Evolutionary conservation across 2,113 vertebrate species (phyloP), one percentile per base, ranked within the genome.

Genomic region (Coregonus clupeaformis): DNA sequence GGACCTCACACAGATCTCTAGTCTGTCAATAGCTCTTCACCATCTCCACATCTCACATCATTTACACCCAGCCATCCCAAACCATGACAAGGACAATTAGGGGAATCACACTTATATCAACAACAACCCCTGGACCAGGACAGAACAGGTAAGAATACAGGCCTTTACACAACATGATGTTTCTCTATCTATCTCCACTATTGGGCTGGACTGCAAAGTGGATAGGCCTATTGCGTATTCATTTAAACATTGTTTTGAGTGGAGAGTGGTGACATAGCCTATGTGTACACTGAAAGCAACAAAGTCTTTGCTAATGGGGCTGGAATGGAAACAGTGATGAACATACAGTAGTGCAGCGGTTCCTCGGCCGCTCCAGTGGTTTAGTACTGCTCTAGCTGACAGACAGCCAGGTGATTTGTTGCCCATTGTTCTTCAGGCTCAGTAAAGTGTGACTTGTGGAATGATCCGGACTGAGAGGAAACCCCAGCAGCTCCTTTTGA

Each of bases 341-440:
- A 65, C 63, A 65, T 22, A 45, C 25, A 66, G 12, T 32, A 6
- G 64, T 66, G 64, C 29, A 66, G 29, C 1, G 12, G 27, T 25
- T 63, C 24, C 60, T 27, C 27, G 12, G 13, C 24, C 24, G 22
- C 60, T 27, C 24, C 60, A 63, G 9, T 63, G 60, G n/a, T 63
- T 25, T 4, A 24, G 22, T 3, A 29, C 27, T 30, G 12, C 64
- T 66, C n/a, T 20, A 60, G 57, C 5, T 13, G n/a, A 5, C 24
- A 68, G 52, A 73, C 76, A 52, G 68, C 77, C 80, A 64, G 18
- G 27, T 65, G 72, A 84, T 79, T 77, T 66, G 68, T 84, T 71
- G 57, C 64, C 59, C 18, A 63, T 80, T 67, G 67, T 79, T 74
- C 45, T 27, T 59, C 47, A 49, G 71, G 24, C 30, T 82, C 68